Evolutionary conservation across 2,888 invertebrate genomes (phyloP).

Genomic region (Chaitophorus viminalis): DNA sequence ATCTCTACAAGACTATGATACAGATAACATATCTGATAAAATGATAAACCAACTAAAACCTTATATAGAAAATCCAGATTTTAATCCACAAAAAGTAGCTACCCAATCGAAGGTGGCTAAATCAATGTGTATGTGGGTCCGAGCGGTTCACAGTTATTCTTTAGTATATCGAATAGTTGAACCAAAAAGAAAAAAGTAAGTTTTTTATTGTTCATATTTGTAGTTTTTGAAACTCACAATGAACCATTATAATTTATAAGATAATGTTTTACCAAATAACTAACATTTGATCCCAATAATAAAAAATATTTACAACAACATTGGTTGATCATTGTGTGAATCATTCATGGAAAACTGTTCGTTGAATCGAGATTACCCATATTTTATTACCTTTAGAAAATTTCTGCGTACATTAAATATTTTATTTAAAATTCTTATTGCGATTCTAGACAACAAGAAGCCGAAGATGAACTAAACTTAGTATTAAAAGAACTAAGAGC

Average conservation of each 20-base stretch:
- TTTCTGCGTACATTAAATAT: not conserved
- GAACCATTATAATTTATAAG: not conserved
- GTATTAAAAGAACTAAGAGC: constrained; percentile 67
- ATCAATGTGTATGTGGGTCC: constrained; percentile 92
- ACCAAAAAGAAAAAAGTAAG: constrained; percentile 77
- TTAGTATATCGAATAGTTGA: constrained; percentile 88
- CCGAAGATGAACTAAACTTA: constrained; percentile 79
- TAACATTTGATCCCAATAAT: not conserved
- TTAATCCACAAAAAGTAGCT: constrained; percentile 83
- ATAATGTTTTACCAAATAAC: not conserved
- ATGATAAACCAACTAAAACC: constrained; percentile 81
- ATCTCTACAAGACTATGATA: constrained; percentile 84
- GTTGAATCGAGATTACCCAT: not conserved
- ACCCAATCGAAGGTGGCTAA: constrained; percentile 89
- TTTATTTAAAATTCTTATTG: not conserved
- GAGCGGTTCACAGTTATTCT: constrained; percentile 89
- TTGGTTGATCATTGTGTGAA: not conserved
- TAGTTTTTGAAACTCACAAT: not conserved
- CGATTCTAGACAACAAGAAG: constrained; percentile 68
- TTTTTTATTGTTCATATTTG: not conserved
- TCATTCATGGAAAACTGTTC: not conserved
- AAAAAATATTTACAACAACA: not conserved
- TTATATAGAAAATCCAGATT: constrained; percentile 87
- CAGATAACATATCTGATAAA: constrained; percentile 84
- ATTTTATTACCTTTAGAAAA: not conserved